phyloP scores from a whole-genome alignment of 2,797 vertebrate genomes.

The Urophycis tenuis region DNA sequence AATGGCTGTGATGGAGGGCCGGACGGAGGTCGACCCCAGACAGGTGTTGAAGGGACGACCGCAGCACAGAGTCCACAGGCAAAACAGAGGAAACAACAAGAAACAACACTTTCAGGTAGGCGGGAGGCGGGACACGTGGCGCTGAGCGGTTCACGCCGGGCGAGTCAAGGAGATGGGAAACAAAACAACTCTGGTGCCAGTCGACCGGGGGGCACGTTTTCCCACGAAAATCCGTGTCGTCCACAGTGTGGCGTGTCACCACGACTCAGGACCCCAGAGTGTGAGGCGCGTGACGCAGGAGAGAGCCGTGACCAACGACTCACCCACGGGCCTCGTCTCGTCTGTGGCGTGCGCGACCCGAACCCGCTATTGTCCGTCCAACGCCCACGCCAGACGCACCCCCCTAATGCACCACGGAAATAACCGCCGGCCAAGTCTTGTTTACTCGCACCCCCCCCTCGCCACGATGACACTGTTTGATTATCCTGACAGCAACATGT shows the following conservation, averaged over 20 bases:
- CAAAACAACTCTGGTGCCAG: neutral
- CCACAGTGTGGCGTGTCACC: neutral
- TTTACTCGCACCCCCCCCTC: neutral
- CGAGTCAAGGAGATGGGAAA: neutral
- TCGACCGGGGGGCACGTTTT: neutral
- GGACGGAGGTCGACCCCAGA: neutral
- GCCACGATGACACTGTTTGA: neutral
- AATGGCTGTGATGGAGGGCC: neutral
- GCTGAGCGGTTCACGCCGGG: neutral
- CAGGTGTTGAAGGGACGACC: no score
- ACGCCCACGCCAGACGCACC: neutral
- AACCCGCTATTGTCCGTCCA: neutral
- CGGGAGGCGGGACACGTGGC: neutral
- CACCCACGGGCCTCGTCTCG: neutral
- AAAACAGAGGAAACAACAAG: neutral
- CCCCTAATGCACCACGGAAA: neutral
- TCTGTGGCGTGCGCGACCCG: neutral
- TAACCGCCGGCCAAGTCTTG: neutral
- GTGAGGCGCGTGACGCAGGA: neutral
- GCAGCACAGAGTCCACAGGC: no score
- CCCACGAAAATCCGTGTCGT: neutral
- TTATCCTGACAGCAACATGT: neutral
- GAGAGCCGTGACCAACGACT: neutral
- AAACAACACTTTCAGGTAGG: neutral
- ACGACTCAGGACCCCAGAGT: neutral